phyloP scores from a whole-genome alignment of 2,888 invertebrate species.

The Lottia scabra region DNA sequence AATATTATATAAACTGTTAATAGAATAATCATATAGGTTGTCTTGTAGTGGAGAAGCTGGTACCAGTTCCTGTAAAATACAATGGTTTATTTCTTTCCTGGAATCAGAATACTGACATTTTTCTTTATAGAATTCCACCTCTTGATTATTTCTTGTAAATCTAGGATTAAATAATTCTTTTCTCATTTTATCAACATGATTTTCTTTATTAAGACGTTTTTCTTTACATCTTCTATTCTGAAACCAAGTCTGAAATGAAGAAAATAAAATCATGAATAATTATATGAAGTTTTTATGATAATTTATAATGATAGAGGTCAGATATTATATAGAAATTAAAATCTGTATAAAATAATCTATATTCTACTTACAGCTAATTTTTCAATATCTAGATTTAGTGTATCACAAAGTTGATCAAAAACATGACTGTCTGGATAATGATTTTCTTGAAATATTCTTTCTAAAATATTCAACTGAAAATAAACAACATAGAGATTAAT shows the following conservation, averaged over 20 bases:
- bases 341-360: too few species aligned
- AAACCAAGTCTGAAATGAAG: neutral
- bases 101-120: too few species aligned
- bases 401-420: neutral
- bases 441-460: neutral
- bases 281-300: neutral
- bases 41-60: too few species aligned
- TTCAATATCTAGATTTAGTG: neutral
- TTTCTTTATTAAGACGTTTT: neutral
- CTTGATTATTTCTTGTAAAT: neutral
- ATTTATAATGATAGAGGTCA: neutral
- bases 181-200: neutral
- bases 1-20: too few species aligned
- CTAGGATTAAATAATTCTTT: neutral
- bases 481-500: neutral
- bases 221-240: slow-evolving; percentile 3
- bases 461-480: neutral
- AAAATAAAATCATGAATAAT: neutral
- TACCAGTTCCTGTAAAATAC: too few species aligned
- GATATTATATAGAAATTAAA: neutral
- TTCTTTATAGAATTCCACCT: too few species aligned
- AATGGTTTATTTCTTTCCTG: too few species aligned
- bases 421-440: slow-evolving; percentile 1
- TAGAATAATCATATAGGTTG: too few species aligned
- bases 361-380: slow-evolving; percentile 1